phyloP scores from a whole-genome alignment of 2,797 vertebrate genomes.

The Enteromius thamalakanensis region DNA sequence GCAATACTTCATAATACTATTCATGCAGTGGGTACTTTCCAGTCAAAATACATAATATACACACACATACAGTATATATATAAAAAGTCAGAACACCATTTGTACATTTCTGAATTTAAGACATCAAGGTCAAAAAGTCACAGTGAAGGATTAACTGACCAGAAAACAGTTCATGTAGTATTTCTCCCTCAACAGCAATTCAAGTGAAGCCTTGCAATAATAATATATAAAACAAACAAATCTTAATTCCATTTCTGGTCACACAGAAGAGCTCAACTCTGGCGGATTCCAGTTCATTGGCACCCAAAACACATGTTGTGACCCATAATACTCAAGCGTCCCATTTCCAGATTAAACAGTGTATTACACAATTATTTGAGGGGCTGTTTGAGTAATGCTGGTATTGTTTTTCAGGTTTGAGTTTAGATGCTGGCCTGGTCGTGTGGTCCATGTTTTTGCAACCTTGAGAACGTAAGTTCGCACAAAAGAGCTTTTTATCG shows the following conservation, averaged over 20 bases:
- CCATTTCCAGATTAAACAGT: conserved; percentile 2
- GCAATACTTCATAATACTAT: conserved; percentile 47
- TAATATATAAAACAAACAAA: not conserved
- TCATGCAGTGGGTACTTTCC: conserved; percentile 18
- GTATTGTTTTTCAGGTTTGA: conserved; percentile 21
- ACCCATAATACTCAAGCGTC: conserved; percentile 16
- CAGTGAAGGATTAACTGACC: conserved; percentile 29
- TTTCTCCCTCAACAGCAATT: conserved; percentile 29
- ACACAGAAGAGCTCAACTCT: conserved; percentile 9
- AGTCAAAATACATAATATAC: not conserved
- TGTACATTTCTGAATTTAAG: not conserved
- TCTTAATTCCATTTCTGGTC: not conserved
- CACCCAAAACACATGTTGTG: not conserved
- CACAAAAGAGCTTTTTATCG: not conserved
- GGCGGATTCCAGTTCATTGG: not conserved
- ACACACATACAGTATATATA: not conserved
- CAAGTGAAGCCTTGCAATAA: conserved; percentile 22
- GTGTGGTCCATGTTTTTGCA: not conserved
- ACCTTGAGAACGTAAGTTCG: not conserved
- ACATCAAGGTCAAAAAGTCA: conserved; percentile 23
- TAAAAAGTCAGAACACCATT: not conserved
- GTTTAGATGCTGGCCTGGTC: not conserved
- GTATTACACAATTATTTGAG: not conserved
- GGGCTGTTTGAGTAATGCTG: not conserved
- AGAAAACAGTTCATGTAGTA: conserved; percentile 14